These are phyloP conservation scores for Lepilemur ruficaudatus DNA, from an alignment of 2,797 vertebrate species.

Conservation along the genomic window DNA sequence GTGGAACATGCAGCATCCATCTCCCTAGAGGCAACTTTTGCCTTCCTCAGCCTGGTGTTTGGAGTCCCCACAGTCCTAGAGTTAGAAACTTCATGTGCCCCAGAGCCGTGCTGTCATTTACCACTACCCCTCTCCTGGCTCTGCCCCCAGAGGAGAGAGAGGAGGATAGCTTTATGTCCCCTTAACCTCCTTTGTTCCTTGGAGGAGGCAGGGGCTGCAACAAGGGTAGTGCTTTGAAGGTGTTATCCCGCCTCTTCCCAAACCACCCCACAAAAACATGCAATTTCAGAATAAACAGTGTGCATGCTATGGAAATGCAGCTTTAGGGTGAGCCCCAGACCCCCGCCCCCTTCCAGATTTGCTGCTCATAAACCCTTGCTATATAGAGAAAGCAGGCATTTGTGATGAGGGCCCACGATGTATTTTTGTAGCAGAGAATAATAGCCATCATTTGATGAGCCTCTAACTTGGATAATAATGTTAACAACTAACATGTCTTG, in stretches of 20 bases:
- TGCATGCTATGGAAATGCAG: neutral
- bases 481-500: neutral
- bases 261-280: neutral
- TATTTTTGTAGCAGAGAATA: neutral
- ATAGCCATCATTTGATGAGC: neutral
- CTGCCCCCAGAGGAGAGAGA: neutral
- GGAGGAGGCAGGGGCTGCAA: neutral
- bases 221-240: neutral
- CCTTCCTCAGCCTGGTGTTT: neutral
- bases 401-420: neutral
- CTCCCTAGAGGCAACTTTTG: neutral
- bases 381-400: neutral
- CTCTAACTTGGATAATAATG: neutral
- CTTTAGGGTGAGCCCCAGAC: neutral
- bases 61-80: neutral
- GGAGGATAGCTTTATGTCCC: neutral
- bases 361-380: neutral
- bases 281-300: neutral
- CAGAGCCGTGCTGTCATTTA: neutral
- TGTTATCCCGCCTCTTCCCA: neutral
- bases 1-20: neutral
- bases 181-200: neutral
- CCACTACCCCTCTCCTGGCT: neutral
- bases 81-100: slow-evolving; percentile 35
- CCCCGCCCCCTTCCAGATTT: neutral